A percentile compares a stretch with the other conserved stretches of the same genome.
Conservation (phyloP, 1,140 invertebrate species). For the Conus betulinus region DNA sequence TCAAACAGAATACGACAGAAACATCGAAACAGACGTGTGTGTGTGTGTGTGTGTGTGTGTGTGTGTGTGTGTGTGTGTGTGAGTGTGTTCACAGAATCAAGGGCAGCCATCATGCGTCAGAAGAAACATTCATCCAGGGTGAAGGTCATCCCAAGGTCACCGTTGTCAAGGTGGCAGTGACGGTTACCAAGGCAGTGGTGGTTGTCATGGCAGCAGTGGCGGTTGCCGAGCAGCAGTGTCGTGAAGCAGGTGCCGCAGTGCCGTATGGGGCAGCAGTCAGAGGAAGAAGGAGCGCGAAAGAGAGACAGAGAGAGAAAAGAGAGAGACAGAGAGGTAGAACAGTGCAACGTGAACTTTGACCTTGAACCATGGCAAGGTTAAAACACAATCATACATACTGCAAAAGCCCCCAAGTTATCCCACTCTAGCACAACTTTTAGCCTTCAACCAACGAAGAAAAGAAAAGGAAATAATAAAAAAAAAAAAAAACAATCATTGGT, state of each 20-base stretch:
- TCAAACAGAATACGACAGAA: not conserved
- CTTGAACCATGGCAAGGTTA: not conserved
- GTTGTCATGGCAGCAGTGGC: constrained; percentile 5
- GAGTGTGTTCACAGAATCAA: not conserved
- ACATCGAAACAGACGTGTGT: not conserved
- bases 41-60: not conserved
- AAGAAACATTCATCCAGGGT: constrained; percentile 10
- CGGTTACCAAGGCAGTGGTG: constrained; percentile 13
- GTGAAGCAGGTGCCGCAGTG: constrained; percentile 9
- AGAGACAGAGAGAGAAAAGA: constrained; percentile 9
- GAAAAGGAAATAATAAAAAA: no score
- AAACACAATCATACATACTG: not conserved
- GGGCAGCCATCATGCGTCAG: constrained; percentile 20
- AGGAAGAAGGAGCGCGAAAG: not conserved
- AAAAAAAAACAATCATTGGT: not conserved
- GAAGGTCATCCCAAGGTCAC: constrained; percentile 28
- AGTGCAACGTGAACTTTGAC: not conserved
- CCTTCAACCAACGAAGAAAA: not conserved
- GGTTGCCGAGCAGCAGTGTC: constrained; percentile 13
- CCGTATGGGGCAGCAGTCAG: constrained; percentile 25
- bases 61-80: not conserved
- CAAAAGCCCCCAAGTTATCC: not conserved
- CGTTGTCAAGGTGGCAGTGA: constrained; percentile 15
- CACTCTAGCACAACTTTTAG: not conserved
- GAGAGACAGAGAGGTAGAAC: not conserved